Conservation (phyloP, 2,797 vertebrate genomes). For the Pipistrellus pipistrellus region DNA sequence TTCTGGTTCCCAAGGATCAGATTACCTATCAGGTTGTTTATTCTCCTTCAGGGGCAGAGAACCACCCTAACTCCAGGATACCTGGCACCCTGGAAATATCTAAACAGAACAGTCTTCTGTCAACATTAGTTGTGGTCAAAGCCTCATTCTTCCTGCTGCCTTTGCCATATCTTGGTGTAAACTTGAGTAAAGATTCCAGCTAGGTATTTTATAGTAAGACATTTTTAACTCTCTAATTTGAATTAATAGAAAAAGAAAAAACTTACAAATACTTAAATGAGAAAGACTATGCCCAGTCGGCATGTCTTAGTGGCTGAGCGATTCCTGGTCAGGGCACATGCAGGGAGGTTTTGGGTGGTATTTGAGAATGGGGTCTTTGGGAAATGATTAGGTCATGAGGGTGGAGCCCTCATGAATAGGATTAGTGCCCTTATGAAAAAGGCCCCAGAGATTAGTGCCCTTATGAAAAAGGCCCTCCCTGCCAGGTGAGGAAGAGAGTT, state of each 20-base stretch:
- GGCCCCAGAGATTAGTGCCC: too few relatives aligned
- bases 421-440: too few relatives aligned
- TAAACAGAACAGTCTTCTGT: not conserved
- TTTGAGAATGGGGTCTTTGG: too few relatives aligned
- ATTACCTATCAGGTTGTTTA: not conserved
- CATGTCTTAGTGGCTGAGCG: too few relatives aligned
- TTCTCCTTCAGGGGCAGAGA: too few relatives aligned
- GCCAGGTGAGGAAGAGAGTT: too few relatives aligned
- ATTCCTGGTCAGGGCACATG: too few relatives aligned
- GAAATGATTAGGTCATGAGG: too few relatives aligned
- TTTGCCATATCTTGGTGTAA: not conserved
- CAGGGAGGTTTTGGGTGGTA: too few relatives aligned
- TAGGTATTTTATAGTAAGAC: not conserved
- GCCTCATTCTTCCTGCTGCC: not conserved
- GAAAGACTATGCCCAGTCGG: not conserved
- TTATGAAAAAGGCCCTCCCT: too few relatives aligned
- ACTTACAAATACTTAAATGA: not conserved
- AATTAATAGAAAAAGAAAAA: conserved; percentile 8
- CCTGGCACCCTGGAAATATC: not conserved
- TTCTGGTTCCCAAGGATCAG: not conserved
- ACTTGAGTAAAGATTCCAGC: not conserved
- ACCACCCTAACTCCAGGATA: not conserved
- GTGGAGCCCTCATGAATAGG: too few relatives aligned
- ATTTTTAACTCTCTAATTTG: not conserved
- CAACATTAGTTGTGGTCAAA: accelerated